A percentile compares a stretch with the other conserved stretches of the same genome.
Evolutionary conservation across 2,113 vertebrate genomes (phyloP).

Genomic region (Anguilla japonica): DNA sequence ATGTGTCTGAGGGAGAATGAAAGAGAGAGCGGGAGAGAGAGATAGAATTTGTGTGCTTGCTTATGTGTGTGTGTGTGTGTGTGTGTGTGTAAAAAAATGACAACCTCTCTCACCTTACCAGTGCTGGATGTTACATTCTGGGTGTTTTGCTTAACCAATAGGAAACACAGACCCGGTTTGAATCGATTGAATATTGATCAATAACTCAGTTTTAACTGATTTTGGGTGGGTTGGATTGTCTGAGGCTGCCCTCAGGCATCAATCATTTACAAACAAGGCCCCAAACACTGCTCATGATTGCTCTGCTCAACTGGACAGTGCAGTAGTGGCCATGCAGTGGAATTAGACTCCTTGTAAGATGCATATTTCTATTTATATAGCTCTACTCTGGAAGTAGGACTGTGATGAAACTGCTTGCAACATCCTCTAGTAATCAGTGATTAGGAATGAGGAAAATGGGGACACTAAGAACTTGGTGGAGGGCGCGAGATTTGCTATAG

Average conservation of each 20-base stretch:
- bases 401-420: conserved; percentile 42
- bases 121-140: neutral
- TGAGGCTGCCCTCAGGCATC: neutral
- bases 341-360: neutral
- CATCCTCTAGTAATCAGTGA: conserved; percentile 5
- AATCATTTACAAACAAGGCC: neutral
- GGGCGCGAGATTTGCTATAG: no score
- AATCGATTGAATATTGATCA: neutral
- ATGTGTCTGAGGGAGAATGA: no score
- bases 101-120: neutral
- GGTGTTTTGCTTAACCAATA: conserved; percentile 10
- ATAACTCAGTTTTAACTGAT: neutral
- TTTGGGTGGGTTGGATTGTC: neutral
- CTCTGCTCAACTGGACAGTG: neutral
- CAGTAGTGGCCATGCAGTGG: neutral
- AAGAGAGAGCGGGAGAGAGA: no score
- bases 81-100: no score
- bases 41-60: neutral
- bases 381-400: conserved; percentile 9
- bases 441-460: neutral
- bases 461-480: neutral
- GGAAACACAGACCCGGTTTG: neutral
- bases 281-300: neutral
- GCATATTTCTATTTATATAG: neutral
- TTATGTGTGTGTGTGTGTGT: neutral